Percentiles rank a stretch among this genome's conserved stretches.
phyloP scores from a whole-genome alignment of 2,888 invertebrate species.

The Coenonympha glycerion region DNA sequence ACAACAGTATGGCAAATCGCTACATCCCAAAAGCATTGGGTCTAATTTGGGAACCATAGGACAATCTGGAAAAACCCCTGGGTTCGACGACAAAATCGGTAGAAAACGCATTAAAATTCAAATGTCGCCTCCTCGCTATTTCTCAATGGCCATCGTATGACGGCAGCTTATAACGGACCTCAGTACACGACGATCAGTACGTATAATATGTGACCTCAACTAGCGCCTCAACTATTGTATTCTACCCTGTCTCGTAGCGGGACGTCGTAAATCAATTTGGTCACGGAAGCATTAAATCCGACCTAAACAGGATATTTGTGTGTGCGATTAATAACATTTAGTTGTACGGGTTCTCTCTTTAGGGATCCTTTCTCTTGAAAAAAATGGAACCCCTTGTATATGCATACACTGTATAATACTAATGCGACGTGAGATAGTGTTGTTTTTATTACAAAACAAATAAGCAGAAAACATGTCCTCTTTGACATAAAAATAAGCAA shows the following conservation, averaged over 20 bases:
- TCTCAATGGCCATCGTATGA: conserved; percentile 62
- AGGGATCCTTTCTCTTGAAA: too few species aligned
- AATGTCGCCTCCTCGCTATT: conserved; percentile 58
- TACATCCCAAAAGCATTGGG: too few species aligned
- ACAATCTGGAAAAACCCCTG: too few species aligned
- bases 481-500: too few species aligned
- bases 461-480: too few species aligned
- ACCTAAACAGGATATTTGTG: conserved; percentile 28
- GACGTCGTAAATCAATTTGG: conserved; percentile 26
- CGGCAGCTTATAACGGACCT: conserved; percentile 37
- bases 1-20: too few species aligned
- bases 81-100: neutral
- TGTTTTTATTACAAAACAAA: too few species aligned
- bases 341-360: conserved; percentile 15
- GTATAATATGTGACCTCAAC: conserved; percentile 22
- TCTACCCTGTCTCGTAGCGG: conserved; percentile 39
- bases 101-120: conserved; percentile 51
- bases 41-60: too few species aligned
- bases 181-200: conserved; percentile 7
- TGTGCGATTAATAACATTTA: conserved; percentile 21
- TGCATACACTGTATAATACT: too few species aligned
- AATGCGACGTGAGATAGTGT: too few species aligned
- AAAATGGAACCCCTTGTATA: too few species aligned
- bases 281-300: conserved; percentile 30
- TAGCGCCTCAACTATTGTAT: conserved; percentile 46